Base-by-base conservation (phyloP, 2,797 vertebrate species). In the Malurus splendens region DNA sequence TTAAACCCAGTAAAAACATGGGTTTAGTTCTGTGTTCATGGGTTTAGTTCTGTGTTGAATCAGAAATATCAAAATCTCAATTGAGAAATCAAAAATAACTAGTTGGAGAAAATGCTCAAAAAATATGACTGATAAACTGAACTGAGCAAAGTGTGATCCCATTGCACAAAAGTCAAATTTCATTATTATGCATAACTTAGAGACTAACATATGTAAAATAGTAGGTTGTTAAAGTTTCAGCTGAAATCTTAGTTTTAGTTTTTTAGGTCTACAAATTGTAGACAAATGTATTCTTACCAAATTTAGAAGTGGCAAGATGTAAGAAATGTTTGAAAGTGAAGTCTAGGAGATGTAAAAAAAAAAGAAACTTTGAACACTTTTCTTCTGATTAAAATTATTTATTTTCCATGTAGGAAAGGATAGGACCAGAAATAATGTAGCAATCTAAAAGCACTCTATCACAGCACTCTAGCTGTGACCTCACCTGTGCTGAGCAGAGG, bases 401-500 rank as follows among this genome's bases (percentile, higher is more conserved):
- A 10, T 39, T 64, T 64, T 64, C 45, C 28, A 27, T 66, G 7
- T 7, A 38, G 10, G 23, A 75, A 60, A 32, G 5, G 10, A 61
- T 19, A 80, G 18, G 7, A 32, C 14, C 30, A 66, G 13, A 64
- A 62, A 60, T 45, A 65, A 39, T 30, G 4, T 18, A 50, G 33
- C 50, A 70, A 39, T 70, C 18, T 28, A n/a, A 22, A 36, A 60
- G 4, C 36, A 36, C 36, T 36, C 36, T 36, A 36, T 36, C 41
- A 24, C 48, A 71, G 5, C 7, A 15, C 9, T 42, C 25, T 20
- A 36, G 5, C 17, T 42, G 14, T 42, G 51, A 47, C 36, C 7
- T 56, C 0, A 0, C 5, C 25, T 1, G 1, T 24, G 25, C 36
- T 56, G 22, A 72, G 25, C 25, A 82, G 33, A 48, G 20, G 16